Evolutionary conservation across 1,140 invertebrate species (phyloP), one percentile per base, ranked within the genome.

Genomic region (Trichogramma pretiosum): DNA sequence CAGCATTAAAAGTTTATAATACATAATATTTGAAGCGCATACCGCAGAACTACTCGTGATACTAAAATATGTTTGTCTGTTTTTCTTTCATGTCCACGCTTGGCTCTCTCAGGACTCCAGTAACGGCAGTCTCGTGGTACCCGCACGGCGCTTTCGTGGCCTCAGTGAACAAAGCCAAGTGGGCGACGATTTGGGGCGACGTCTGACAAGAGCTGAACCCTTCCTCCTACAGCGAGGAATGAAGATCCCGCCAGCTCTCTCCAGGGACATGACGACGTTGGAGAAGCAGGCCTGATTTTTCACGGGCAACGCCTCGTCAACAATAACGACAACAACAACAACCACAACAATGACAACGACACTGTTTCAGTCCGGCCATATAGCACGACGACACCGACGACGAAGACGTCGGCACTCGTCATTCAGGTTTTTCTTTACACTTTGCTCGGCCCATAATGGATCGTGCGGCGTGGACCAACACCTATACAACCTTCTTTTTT

Each of bases 71-170:
- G 26, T 13, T 30, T 8, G 7, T 30, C 13, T 28, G 17, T 42
- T 42, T 4, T 23, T 21, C 26, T 11, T 30, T 22, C 41, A 28
- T 43, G n/a, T n/a, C n/a, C n/a, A n/a, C n/a, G n/a, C n/a, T n/a
- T n/a, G n/a, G n/a, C n/a, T 72, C 73, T 62, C 59, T 45, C 78
- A 93, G 89, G 65, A 77, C 83, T 44, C 79, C 88, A 10, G 87
- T 96, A 38, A 85, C 87, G 45, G 89, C 92, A 14, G 90, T 93
- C 52, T 81, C 87, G 9, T 98, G 93, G 93, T 85, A 91, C 68
- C 88, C 90, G 2, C 85, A 84, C 61, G 88, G 85, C 17, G 83
- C 80, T 36, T 80, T 80, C 42, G 72, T 98, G 33, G 82, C 90
- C n/a, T 89, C 86, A 44, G 89, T 91, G 55, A 93, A 96, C 64